Evolutionary conservation across 2,888 invertebrate genomes (phyloP), one percentile per base, ranked within the genome.

Genomic region (Thyatira batis): DNA sequence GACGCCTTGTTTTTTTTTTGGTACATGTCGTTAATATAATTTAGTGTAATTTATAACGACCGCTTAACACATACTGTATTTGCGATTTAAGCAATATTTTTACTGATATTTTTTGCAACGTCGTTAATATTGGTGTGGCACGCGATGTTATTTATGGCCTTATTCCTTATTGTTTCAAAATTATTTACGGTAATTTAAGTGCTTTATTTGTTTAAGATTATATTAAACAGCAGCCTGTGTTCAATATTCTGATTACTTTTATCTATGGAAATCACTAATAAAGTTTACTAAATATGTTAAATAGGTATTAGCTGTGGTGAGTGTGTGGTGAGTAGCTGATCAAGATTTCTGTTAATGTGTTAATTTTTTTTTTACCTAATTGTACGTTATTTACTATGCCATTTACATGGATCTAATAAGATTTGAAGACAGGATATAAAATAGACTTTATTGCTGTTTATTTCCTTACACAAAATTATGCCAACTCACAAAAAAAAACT

Each of bases 1-100:
- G 80, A 81, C 79, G 82, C 83, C 82, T 82, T 87, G 88, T 89
- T 89, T 86, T 82, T 89, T 89, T 86, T 82, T 39, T 71, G 76
- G 77, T 76, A 72, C 73, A 71, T 70, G 75, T 79, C 80, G 82
- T 85, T 87, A 84, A 74, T 77, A 72, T 71, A 76, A 78, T 76
- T 79, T 75, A n/a, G 75, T 70, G 67, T 73, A 79, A 73, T 68
- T 71, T 74, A 70, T 75, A 72, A 75, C 61, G 64, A 64, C 56
- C 65, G 65, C 63, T 73, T 71, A 74, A 76, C 78, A 76, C 63
- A 71, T 65, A 63, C 65, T 65, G 17, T 39, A 68, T 69, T 73
- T 62, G 72, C 71, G 70, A 74, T 74, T 73, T 67, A 48, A 54
- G 60, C 63, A 61, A 69, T 72, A 69, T 64, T 48, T 48, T 27